phyloP scores from a whole-genome alignment of 2,888 invertebrate species.

The Cataglyphis rosenhaueri region DNA sequence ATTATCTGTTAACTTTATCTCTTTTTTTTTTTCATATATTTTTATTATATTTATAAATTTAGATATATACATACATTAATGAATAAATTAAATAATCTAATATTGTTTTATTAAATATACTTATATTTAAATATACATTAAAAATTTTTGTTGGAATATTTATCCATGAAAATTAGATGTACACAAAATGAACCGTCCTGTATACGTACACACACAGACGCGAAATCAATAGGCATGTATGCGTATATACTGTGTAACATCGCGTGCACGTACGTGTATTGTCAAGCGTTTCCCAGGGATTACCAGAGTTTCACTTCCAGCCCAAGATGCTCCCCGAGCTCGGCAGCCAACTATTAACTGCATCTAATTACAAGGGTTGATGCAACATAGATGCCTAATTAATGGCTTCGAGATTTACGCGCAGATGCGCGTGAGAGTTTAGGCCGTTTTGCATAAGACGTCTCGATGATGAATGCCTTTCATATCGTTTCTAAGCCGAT shows the following conservation, averaged over 20 bases:
- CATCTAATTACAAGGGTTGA: slow-evolving; percentile 84
- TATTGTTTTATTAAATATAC: slow-evolving; percentile 26
- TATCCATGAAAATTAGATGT: neutral
- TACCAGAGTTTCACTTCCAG: slow-evolving; percentile 80
- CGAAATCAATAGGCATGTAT: slow-evolving; percentile 55
- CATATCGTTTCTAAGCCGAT: slow-evolving; percentile 61
- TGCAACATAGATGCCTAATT: slow-evolving; percentile 84
- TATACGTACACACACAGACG: slow-evolving; percentile 53
- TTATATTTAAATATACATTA: slow-evolving; percentile 37
- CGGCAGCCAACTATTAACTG: slow-evolving; percentile 83
- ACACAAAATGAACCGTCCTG: slow-evolving; percentile 25
- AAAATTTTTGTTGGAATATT: neutral
- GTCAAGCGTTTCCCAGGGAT: slow-evolving; percentile 77
- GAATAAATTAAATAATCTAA: no score
- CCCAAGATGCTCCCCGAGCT: slow-evolving; percentile 77
- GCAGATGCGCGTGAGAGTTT: slow-evolving; percentile 81
- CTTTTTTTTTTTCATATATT: neutral
- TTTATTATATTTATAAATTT: neutral
- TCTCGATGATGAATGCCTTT: slow-evolving; percentile 76
- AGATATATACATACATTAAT: neutral
- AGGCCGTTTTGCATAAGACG: slow-evolving; percentile 81
- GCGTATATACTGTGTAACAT: neutral
- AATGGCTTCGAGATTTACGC: slow-evolving; percentile 84
- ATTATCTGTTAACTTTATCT: neutral
- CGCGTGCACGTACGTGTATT: slow-evolving; percentile 60